These are phyloP conservation scores for Platycercus adscitus DNA, from an alignment of 2,113 vertebrate species.

Conservation along the genomic window DNA sequence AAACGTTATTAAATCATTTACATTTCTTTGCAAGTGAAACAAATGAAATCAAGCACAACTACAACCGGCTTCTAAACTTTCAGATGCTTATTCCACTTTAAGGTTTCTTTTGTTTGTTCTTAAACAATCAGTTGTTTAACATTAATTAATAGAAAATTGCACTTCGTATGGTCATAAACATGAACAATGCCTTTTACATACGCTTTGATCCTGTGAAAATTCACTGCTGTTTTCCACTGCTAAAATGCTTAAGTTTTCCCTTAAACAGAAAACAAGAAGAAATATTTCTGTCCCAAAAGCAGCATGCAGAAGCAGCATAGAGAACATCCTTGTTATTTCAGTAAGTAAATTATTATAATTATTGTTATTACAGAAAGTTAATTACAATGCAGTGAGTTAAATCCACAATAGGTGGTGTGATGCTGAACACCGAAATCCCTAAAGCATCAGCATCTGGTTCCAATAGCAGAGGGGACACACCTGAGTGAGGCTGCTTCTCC, in stretches of 20 bases:
- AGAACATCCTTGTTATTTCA: slow-evolving; percentile 46
- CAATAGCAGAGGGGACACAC: background rate
- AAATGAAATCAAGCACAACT: background rate
- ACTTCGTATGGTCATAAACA: background rate
- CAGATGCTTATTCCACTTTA: background rate
- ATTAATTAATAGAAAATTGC: slow-evolving; percentile 20
- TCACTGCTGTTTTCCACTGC: background rate
- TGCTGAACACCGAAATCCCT: background rate
- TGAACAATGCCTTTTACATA: background rate
- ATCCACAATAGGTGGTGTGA: background rate
- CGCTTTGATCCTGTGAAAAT: slow-evolving; percentile 20
- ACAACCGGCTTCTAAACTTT: background rate
- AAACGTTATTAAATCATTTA: slow-evolving; percentile 34
- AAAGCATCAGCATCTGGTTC: background rate
- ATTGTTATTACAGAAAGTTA: slow-evolving; percentile 54
- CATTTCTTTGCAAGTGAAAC: slow-evolving; percentile 32
- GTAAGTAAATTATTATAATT: slow-evolving; percentile 56
- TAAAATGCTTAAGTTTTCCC: background rate
- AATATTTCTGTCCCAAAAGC: slow-evolving; percentile 6
- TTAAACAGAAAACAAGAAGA: background rate
- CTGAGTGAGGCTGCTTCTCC: background rate
- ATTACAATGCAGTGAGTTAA: slow-evolving; percentile 11
- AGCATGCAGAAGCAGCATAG: background rate
- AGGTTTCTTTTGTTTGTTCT: background rate
- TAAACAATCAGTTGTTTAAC: background rate